Evolutionary conservation across 2,797 vertebrate genomes (phyloP), one percentile per base, ranked within the genome.

Genomic region (Malacoraja senta): DNA sequence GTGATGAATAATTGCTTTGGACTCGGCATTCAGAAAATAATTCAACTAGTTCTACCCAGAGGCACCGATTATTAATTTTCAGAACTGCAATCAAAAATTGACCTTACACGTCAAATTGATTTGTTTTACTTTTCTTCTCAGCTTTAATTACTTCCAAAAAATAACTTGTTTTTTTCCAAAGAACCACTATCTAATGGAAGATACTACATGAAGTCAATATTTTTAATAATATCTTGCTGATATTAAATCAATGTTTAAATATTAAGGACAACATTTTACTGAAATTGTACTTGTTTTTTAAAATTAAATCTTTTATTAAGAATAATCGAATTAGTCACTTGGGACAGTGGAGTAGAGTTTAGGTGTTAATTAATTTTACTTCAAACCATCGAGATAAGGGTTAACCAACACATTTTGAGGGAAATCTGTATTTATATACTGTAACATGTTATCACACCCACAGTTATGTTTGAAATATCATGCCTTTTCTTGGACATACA

Each of bases 31-130:
- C n/a, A 65, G 63, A 71, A 86, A 86, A 86, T 86, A 63, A 63
- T 8, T 63, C 58, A 86, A 86, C 10, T 61, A 86, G 65, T n/a
- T 19, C 61, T 65, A 86, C 6, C 83, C 83, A 15, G 58, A 13
- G 83, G 83, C 12, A 6, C 63, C 6, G 7, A 63, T 86, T 86
- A 86, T 86, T 58, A 86, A 29, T 86, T 53, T 15, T 1, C 83
- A 65, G 83, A 86, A 86, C 63, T 19, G 29, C 83, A 86, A 86
- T 65, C 83, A 32, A 86, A 65, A 86, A 65, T 61, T 71, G n/a
- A 86, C 61, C 58, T 86, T 86, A 32, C 83, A n/a, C n/a, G 63
- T 32, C 58, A 86, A 86, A 86, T 86, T 86, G 83, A 86, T 86
- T 86, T 86, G 26, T 63, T 86, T 86, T 63, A 29, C 83, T 63